phyloP scores from a whole-genome alignment of 2,797 vertebrate genomes.

The Fringilla coelebs region DNA sequence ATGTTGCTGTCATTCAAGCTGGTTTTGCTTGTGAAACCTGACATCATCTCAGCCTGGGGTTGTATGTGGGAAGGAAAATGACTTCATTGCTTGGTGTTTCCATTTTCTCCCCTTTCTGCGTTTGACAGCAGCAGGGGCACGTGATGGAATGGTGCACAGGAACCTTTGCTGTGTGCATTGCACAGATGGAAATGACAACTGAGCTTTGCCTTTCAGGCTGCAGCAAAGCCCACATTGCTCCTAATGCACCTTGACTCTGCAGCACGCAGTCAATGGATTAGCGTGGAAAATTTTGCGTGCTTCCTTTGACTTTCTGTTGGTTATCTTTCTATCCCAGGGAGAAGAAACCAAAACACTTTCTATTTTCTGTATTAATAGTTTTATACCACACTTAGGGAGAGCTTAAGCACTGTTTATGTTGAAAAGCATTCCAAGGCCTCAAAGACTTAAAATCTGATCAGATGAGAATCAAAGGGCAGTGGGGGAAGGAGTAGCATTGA shows the following conservation, averaged over 20 bases:
- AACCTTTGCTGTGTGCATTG: background rate
- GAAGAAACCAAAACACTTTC: background rate
- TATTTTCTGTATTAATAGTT: constrained; percentile 1
- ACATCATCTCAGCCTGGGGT: constrained; percentile 2
- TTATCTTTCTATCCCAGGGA: background rate
- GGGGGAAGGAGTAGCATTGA: background rate
- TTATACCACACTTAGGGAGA: background rate
- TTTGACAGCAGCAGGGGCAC: background rate
- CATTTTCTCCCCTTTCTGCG: background rate
- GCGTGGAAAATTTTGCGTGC: background rate
- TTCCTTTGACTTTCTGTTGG: background rate
- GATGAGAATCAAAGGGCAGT: background rate
- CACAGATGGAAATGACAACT: background rate
- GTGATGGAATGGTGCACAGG: rapidly evolving
- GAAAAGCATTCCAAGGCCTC: background rate
- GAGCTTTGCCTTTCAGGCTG: background rate
- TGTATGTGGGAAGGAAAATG: background rate
- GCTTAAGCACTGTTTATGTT: background rate
- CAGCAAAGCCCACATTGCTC: background rate
- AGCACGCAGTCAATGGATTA: rapidly evolving
- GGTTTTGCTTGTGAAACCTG: background rate
- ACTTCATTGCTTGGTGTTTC: background rate
- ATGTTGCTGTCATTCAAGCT: background rate
- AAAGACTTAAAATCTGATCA: background rate
- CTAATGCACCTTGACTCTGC: background rate